Evolutionary conservation across 1,140 invertebrate genomes (phyloP).

Genomic region (Listronotus bonariensis): DNA sequence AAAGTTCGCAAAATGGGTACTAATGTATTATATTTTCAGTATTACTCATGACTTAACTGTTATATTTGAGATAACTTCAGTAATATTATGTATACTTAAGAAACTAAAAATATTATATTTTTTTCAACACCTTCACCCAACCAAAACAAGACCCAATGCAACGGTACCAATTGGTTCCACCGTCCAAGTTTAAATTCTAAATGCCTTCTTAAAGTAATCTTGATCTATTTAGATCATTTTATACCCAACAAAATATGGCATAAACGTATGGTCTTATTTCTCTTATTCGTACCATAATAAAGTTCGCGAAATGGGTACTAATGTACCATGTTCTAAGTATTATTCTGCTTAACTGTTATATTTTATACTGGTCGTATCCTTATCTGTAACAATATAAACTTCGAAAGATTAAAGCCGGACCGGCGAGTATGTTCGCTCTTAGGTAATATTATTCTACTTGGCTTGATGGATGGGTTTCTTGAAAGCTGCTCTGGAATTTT

Average conservation of each 20-base stretch:
- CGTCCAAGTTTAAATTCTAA: not conserved
- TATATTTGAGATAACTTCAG: not conserved
- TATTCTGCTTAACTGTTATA: constrained; percentile 24
- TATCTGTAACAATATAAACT: constrained; percentile 26
- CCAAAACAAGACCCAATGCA: too few species aligned
- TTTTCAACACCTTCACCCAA: too few species aligned
- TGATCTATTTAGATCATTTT: constrained; percentile 19
- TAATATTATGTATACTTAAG: too few species aligned
- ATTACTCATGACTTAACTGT: constrained; percentile 23
- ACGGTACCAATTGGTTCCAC: constrained; percentile 8
- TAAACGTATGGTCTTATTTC: constrained; percentile 19
- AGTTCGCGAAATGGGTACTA: constrained; percentile 25
- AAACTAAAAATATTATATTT: too few species aligned
- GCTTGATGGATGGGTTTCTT: too few species aligned
- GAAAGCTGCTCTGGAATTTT: too few species aligned
- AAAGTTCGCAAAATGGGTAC: constrained; percentile 25
- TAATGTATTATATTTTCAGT: constrained; percentile 20
- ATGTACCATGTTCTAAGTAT: constrained; percentile 24
- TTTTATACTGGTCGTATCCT: constrained; percentile 21
- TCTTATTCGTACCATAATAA: constrained; percentile 23
- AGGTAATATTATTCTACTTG: too few species aligned
- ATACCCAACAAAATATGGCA: constrained; percentile 21
- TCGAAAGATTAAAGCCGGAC: constrained; percentile 12
- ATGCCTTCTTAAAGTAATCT: constrained; percentile 11
- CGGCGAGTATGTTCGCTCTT: not conserved